phyloP scores from a whole-genome alignment of 1,140 invertebrate species.

The Heliconius hewitsoni region DNA sequence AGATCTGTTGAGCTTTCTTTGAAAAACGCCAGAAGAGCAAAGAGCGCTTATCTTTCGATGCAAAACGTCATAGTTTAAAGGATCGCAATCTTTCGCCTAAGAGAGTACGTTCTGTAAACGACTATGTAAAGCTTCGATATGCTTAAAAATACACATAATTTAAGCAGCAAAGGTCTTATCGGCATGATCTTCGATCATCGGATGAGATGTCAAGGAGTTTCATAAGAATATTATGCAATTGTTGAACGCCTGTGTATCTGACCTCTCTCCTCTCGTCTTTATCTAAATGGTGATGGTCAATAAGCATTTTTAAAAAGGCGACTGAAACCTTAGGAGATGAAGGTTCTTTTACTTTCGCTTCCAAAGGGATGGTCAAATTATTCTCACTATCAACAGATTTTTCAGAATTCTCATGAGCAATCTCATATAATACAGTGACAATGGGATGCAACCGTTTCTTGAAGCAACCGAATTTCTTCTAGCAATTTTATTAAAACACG shows the following conservation, averaged over 20 bases:
- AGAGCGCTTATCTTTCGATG: constrained; percentile 26
- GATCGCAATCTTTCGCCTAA: no score
- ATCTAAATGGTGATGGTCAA: constrained; percentile 37
- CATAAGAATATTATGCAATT: constrained; percentile 38
- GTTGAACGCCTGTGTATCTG: constrained; percentile 42
- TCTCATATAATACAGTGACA: no score
- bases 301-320: constrained; percentile 24
- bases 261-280: constrained; percentile 38
- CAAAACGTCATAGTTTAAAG: neutral
- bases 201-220: constrained; percentile 17
- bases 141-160: neutral
- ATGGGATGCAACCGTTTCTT: no score
- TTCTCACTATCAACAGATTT: neutral
- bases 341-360: constrained; percentile 38
- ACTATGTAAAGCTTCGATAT: no score
- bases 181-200: constrained; percentile 1
- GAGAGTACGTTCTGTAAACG: constrained; percentile 11
- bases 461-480: no score
- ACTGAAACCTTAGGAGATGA: constrained; percentile 22
- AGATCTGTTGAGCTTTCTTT: constrained; percentile 32
- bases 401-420: neutral
- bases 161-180: constrained; percentile 38
- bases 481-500: no score
- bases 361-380: neutral
- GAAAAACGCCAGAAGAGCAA: constrained; percentile 33